Conservation (phyloP, 2,113 vertebrate genomes). For the Entelurus aequoreus region DNA sequence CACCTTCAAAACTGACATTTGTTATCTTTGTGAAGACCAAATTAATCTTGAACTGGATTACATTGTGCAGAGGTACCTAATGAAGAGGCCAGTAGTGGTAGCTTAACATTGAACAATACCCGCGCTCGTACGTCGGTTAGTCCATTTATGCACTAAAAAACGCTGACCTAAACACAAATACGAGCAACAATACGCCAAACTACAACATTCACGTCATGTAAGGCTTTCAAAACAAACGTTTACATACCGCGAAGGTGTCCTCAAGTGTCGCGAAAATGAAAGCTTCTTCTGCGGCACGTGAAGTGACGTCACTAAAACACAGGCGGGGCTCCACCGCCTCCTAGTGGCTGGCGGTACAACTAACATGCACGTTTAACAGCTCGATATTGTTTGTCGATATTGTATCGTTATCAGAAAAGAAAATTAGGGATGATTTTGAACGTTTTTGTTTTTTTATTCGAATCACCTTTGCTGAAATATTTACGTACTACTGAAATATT, state of each 20-base stretch:
- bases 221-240: neutral
- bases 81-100: neutral
- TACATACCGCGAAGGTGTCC: conserved; percentile 24
- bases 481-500: too few species aligned
- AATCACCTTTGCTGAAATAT: too few species aligned
- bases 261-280: neutral
- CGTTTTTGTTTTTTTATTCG: too few species aligned
- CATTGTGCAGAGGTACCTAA: neutral
- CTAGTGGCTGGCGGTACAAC: neutral
- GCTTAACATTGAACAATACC: too few species aligned
- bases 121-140: too few species aligned
- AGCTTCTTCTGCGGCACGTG: neutral
- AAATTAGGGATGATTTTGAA: too few species aligned
- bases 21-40: neutral
- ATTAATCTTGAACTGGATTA: neutral
- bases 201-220: too few species aligned
- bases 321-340: neutral
- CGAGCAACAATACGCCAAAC: too few species aligned
- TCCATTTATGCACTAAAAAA: too few species aligned
- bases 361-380: too few species aligned
- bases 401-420: too few species aligned
- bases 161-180: too few species aligned
- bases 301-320: neutral
- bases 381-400: neutral
- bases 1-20: neutral